Conservation (phyloP, 2,113 vertebrate genomes). For the Cacatua alba region DNA sequence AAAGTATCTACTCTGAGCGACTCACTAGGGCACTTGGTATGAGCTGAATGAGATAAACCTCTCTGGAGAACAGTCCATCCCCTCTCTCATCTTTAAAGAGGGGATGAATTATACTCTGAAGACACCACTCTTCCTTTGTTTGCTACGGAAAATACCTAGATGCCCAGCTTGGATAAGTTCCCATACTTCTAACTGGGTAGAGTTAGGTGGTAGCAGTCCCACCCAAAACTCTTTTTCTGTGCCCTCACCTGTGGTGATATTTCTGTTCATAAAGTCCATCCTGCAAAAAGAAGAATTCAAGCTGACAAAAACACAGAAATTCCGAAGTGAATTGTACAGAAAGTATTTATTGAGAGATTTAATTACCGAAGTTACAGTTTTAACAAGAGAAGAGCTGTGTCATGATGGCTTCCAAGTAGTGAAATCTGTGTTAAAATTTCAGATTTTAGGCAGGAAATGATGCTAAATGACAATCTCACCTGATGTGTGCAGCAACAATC, state of each 20-base stretch:
- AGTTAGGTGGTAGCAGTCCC: background rate
- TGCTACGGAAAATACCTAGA: background rate
- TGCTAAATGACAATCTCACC: background rate
- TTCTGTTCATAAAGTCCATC: background rate
- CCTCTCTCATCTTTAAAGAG: background rate
- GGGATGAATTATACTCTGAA: background rate
- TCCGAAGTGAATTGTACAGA: rapidly evolving
- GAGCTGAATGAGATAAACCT: background rate
- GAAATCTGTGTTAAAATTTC: background rate
- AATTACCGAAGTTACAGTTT: background rate
- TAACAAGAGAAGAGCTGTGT: background rate
- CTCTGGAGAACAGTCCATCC: background rate
- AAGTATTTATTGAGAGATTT: background rate
- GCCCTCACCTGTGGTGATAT: background rate
- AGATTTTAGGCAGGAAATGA: background rate
- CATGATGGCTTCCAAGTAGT: background rate
- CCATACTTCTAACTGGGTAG: background rate
- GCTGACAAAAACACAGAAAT: background rate
- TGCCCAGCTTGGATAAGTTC: background rate
- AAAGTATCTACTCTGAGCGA: background rate
- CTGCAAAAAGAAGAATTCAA: background rate
- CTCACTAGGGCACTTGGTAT: background rate
- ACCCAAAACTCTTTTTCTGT: background rate
- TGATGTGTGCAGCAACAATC: rapidly evolving
- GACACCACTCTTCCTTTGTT: background rate